These are phyloP conservation scores for Erythrolamprus reginae DNA, from an alignment of 2,113 vertebrate genomes.

Conservation along the genomic window DNA sequence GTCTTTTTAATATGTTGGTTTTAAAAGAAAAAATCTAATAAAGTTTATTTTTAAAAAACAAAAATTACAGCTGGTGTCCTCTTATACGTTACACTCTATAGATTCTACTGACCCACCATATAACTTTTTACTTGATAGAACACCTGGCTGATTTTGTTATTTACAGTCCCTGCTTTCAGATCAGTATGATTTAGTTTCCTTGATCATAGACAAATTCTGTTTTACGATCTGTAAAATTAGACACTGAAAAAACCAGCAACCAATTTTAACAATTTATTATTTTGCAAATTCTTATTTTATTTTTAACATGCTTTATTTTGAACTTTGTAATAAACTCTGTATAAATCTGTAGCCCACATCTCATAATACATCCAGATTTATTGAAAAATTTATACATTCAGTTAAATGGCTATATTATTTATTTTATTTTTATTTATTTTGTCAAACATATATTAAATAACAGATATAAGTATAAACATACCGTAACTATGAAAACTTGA, in stretches of 20 bases:
- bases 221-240: not conserved
- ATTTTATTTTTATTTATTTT: too few species aligned
- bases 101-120: not conserved
- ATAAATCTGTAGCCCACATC: not conserved
- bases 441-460: too few species aligned
- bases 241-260: not conserved
- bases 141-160: not conserved
- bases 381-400: not conserved
- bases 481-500: too few species aligned
- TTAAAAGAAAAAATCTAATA: too few species aligned
- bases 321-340: not conserved
- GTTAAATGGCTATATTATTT: not conserved
- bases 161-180: not conserved
- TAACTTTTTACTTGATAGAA: not conserved
- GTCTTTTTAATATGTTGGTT: too few species aligned
- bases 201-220: not conserved
- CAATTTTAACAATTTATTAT: not conserved
- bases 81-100: not conserved
- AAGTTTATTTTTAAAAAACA: too few species aligned
- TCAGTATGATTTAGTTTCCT: not conserved
- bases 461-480: too few species aligned
- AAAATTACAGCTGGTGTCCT: not conserved
- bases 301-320: not conserved
- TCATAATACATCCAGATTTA: not conserved
- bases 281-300: not conserved